phyloP scores from a whole-genome alignment of 2,888 invertebrate species.

The Eustalomyia histrio region DNA sequence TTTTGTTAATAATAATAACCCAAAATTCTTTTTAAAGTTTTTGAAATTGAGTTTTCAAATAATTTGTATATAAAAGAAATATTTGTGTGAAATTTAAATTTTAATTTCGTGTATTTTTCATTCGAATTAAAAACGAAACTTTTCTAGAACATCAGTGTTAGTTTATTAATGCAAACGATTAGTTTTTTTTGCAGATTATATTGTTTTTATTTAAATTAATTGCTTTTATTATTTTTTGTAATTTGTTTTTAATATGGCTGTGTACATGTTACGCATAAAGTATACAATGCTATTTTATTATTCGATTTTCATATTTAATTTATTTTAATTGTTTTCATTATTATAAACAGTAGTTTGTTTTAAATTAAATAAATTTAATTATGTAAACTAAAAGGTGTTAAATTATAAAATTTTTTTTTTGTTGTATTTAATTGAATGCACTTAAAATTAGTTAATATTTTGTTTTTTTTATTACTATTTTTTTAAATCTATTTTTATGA shows the following conservation, averaged over 20 bases:
- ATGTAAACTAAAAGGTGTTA: constrained; percentile 48
- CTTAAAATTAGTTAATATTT: constrained; percentile 70
- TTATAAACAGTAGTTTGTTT: constrained; percentile 13
- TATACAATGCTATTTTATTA: constrained; percentile 47
- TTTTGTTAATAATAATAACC: too few relatives aligned
- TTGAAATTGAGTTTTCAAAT: too few relatives aligned
- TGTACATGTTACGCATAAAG: constrained; percentile 62
- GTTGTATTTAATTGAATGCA: constrained; percentile 62
- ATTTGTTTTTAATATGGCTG: constrained; percentile 57
- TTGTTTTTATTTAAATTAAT: constrained; percentile 44
- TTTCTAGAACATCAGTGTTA: too few relatives aligned
- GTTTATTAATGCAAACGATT: constrained; percentile 51
- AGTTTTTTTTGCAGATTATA: constrained; percentile 36
- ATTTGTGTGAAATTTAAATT: too few relatives aligned
- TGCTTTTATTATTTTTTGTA: constrained; percentile 19
- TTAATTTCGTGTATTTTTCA: too few relatives aligned
- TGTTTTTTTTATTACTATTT: constrained; percentile 58
- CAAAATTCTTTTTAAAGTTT: too few relatives aligned
- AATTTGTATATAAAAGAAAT: too few relatives aligned
- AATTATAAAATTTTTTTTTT: constrained; percentile 65
- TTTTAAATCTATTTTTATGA: constrained; percentile 30
- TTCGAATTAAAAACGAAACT: too few relatives aligned
- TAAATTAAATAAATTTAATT: constrained; percentile 25
- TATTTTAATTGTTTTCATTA: constrained; percentile 39
- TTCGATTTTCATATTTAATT: not conserved